Conservation (phyloP, 2,113 vertebrate genomes). For the Nothoprocta perdicaria region DNA sequence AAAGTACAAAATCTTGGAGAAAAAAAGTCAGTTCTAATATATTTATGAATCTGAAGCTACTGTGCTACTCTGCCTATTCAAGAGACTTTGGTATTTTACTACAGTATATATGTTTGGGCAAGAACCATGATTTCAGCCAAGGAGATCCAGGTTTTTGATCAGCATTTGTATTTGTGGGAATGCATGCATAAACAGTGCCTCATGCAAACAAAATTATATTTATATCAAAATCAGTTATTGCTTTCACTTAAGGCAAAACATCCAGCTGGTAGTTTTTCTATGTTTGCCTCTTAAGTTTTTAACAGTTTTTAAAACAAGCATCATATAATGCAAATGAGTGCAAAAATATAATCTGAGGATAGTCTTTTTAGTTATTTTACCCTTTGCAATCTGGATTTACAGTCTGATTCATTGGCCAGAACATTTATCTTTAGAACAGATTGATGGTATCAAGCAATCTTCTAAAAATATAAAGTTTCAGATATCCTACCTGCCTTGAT, state of each 20-base stretch:
- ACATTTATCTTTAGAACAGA: background rate
- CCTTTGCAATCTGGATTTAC: background rate
- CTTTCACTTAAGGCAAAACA: slow-evolving; percentile 9
- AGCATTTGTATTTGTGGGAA: background rate
- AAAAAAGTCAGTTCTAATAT: background rate
- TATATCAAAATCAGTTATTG: background rate
- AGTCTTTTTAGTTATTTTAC: background rate
- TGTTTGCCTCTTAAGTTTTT: background rate
- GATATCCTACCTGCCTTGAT: background rate
- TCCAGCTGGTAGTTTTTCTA: background rate
- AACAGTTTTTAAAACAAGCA: background rate
- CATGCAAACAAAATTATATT: background rate
- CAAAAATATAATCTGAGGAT: background rate
- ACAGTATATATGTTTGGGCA: background rate
- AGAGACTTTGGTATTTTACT: background rate
- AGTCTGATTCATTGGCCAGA: background rate
- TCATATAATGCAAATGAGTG: background rate
- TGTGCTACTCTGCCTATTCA: background rate
- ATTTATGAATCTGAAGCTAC: background rate
- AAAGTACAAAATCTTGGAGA: background rate
- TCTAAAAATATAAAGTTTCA: background rate
- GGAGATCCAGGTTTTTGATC: background rate
- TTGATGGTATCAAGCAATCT: background rate
- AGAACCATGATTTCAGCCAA: background rate
- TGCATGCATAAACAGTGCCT: background rate